Base-by-base conservation (phyloP, 2,888 invertebrate genomes). In the Cremastinae sp. region DNA sequence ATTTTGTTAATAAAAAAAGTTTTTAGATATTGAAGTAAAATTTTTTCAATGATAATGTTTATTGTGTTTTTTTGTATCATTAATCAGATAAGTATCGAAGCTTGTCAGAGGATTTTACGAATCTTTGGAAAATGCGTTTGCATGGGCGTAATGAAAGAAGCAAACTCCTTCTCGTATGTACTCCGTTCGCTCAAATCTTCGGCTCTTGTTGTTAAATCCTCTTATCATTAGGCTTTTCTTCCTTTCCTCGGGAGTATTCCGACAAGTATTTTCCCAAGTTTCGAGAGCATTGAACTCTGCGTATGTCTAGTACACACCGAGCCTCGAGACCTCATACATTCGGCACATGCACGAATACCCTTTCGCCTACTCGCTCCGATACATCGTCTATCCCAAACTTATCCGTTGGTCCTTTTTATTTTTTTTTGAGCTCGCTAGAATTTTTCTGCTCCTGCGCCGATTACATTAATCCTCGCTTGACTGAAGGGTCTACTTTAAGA, bases 161-260 rank as follows among this genome's bases (percentile, higher is more conserved):
- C 53, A 45, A 10, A 56, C 58, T 37, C 37, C 8, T n/a, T 58
- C 51, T 20, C 35, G n/a, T 8, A 2, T n/a, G 8, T 14, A 20
- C 65, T 55, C n/a, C n/a, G n/a, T 41, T 53, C 55, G 39, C 7
- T 22, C 55, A 5, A 28, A 3, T 51, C 22, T 65, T 62, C 39
- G 4, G 22, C 39, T 35, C 66, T 18, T 28, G 35, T 43, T 59
- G 58, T 45, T 45, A n/a, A 8, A 55, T 56, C 37, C 22, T 62
- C 55, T 75, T 43, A 66, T 61, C 66, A 66, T 65, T 65, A 71
- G 12, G 2, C 22, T 61, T 12, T 43, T 14, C n/a, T 37, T 45
- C 12, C 28, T 16, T 35, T 45, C 51, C 10, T 3, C 41, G 8
- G 41, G 43, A 55, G 14, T 35, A 5, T 55, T 14, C 37, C 18